Evolutionary conservation across 2,113 vertebrate genomes (phyloP).

Genomic region (Pachycephala philippinensis): DNA sequence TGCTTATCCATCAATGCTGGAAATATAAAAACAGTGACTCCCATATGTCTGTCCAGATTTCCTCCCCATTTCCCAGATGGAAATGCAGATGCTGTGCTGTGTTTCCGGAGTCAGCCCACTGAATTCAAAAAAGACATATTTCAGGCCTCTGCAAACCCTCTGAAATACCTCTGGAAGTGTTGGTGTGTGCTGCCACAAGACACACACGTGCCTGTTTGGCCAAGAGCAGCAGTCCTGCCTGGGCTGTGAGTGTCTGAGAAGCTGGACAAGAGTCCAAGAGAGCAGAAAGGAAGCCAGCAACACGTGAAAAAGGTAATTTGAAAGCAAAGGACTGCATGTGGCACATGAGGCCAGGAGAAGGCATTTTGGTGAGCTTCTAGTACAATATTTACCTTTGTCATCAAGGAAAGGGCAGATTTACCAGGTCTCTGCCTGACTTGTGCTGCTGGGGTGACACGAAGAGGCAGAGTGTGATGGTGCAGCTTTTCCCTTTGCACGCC

Average conservation of each 20-base stretch:
- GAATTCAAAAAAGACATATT: not conserved
- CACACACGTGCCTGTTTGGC: accelerated
- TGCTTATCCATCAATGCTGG: not conserved
- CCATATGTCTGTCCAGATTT: conserved; percentile 38
- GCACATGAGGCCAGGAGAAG: not conserved
- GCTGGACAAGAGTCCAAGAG: not conserved
- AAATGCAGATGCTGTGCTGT: conserved; percentile 22
- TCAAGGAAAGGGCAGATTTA: not conserved
- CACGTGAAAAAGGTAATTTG: not conserved
- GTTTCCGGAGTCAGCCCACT: not conserved
- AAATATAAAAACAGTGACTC: not conserved
- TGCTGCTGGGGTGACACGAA: not conserved
- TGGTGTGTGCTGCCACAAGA: not conserved
- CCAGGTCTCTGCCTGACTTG: not conserved
- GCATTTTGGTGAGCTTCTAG: not conserved
- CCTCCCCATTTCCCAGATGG: conserved; percentile 12
- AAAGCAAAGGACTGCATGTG: not conserved
- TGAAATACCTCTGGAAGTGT: not conserved
- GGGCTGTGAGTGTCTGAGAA: not conserved
- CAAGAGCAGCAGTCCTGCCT: not conserved
- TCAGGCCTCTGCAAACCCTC: not conserved
- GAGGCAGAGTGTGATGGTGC: not conserved
- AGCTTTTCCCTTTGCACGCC: not conserved
- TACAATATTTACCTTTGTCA: not conserved
- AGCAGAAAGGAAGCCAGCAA: not conserved